A percentile compares a stretch with the other conserved stretches of the same genome.
These are phyloP conservation scores for Cecidostiba fungosa DNA, from an alignment of 2,888 invertebrate species.

Conservation along the genomic window DNA sequence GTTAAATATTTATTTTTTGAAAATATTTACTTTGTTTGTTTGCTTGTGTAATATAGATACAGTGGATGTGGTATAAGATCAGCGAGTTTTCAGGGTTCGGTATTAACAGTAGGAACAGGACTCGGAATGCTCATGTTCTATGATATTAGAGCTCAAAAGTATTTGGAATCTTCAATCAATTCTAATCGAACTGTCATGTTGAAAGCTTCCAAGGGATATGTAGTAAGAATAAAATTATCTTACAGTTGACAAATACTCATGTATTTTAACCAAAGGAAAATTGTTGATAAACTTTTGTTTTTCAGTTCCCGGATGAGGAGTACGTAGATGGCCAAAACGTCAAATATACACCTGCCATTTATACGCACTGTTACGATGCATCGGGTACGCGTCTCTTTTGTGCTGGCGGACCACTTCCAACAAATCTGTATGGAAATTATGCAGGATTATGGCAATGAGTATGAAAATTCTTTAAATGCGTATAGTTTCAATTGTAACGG, in stretches of 20 bases:
- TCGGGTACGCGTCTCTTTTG: conserved; percentile 95
- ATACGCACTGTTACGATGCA: conserved; percentile 97
- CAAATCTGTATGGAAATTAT: conserved; percentile 95
- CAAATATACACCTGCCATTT: conserved; percentile 96
- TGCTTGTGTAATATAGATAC: conserved; percentile 82
- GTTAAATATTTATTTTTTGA: too few relatives aligned
- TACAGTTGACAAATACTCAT: neutral
- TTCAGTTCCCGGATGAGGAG: conserved; percentile 91
- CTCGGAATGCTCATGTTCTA: conserved; percentile 96
- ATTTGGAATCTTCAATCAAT: conserved; percentile 94
- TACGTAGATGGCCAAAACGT: conserved; percentile 92
- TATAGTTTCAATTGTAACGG: conserved; percentile 39
- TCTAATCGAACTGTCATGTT: conserved; percentile 93
- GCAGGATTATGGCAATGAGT: conserved; percentile 95
- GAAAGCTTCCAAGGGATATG: conserved; percentile 93
- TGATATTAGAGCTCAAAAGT: conserved; percentile 94
- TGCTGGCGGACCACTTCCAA: conserved; percentile 96
- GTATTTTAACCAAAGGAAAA: neutral
- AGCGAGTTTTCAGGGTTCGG: conserved; percentile 93
- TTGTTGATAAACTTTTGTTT: conserved; percentile 9
- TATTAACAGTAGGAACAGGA: conserved; percentile 96
- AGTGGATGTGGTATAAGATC: conserved; percentile 96
- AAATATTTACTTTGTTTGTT: neutral
- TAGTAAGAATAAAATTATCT: conserved; percentile 83
- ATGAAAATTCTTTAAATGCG: conserved; percentile 23